A percentile compares a stretch with the other conserved stretches of the same genome.
Conservation (phyloP, 2,797 vertebrate species). For the Periparus ater region DNA sequence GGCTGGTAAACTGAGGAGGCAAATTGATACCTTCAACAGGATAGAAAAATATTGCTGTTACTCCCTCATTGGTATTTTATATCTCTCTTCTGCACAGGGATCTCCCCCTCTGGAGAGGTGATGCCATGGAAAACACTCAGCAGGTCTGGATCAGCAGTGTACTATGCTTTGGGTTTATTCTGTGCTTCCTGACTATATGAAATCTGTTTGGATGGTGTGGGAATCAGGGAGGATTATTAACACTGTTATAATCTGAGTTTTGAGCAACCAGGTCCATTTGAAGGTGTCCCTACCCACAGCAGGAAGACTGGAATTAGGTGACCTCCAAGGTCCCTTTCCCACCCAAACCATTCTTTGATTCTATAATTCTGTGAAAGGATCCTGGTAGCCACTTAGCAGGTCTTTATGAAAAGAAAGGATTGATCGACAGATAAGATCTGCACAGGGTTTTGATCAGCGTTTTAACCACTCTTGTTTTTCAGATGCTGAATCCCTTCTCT, state of each 20-base stretch:
- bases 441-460: not conserved
- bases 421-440: not conserved
- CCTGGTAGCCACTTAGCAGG: not conserved
- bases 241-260: not conserved
- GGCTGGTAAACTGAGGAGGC: not conserved
- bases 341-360: not conserved
- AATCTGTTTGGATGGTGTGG: not conserved
- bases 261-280: not conserved
- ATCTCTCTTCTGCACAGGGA: not conserved
- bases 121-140: not conserved
- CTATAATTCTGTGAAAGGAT: not conserved
- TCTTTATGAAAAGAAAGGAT: not conserved
- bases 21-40: not conserved
- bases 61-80: not conserved
- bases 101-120: not conserved
- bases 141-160: not conserved
- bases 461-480: not conserved
- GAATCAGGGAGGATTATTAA: not conserved
- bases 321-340: not conserved
- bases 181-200: not conserved
- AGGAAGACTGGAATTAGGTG: not conserved
- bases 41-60: not conserved
- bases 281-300: not conserved
- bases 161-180: not conserved
- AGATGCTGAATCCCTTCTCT: not conserved